phyloP scores from a whole-genome alignment of 2,888 invertebrate genomes.

The Electrophaes corylata region DNA sequence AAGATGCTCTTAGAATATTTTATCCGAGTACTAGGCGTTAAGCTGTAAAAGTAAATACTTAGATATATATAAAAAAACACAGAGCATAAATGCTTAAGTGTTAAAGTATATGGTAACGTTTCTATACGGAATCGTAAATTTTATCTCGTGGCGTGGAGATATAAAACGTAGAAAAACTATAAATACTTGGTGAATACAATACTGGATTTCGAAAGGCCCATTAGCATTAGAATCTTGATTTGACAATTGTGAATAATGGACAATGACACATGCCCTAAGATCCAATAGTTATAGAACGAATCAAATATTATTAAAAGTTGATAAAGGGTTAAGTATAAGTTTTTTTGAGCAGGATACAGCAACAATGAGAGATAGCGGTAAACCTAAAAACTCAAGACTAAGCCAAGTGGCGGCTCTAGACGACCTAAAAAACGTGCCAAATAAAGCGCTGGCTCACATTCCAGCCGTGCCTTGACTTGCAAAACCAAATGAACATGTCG shows the following conservation, averaged over 20 bases:
- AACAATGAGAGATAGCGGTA: constrained; percentile 19
- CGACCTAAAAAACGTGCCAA: constrained; percentile 48
- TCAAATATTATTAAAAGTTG: neutral
- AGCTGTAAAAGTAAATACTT: constrained; percentile 13
- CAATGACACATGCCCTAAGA: constrained; percentile 8
- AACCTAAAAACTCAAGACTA: constrained; percentile 20
- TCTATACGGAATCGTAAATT: constrained; percentile 29
- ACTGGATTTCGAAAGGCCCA: constrained; percentile 24
- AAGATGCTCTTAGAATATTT: too few species aligned
- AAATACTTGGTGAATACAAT: constrained; percentile 27
- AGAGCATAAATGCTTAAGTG: neutral
- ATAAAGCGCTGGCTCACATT: constrained; percentile 60
- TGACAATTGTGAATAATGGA: constrained; percentile 11
- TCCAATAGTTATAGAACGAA: neutral
- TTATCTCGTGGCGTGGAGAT: constrained; percentile 27
- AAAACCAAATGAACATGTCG: constrained; percentile 54
- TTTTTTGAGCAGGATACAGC: neutral
- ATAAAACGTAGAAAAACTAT: constrained; percentile 27
- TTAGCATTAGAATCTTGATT: constrained; percentile 25
- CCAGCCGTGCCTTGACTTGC: constrained; percentile 50
- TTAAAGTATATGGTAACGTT: constrained; percentile 22
- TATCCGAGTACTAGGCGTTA: too few species aligned
- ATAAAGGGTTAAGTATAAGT: neutral
- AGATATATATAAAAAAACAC: too few species aligned
- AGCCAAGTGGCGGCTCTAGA: constrained; percentile 29